Base-by-base conservation (phyloP, 2,797 vertebrate species). In the Prunella strophiata region DNA sequence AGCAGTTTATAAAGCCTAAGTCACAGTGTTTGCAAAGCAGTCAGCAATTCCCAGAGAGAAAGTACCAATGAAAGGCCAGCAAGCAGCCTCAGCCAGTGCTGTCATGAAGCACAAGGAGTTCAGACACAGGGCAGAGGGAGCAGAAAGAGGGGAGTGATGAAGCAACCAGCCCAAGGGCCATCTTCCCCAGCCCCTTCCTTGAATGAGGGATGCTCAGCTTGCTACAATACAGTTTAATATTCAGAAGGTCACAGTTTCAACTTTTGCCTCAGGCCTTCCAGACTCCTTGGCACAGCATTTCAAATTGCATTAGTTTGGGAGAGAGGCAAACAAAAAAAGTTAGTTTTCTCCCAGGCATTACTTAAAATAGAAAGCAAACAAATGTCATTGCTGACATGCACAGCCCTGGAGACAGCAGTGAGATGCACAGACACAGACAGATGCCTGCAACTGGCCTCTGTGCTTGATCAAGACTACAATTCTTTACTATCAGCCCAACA, bases 331-430 rank as follows among this genome's bases (percentile, higher is more conserved):
- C 34, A 77, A 85, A 79, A 78, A 81, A 65, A 87, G 34, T 78
- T 75, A 1, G 38, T 89, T 83, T 91, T 75, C 80, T 89, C 47
- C 27, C n/a, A 84, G 88, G 85, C 76, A 40, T 13, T 55, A 51
- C 85, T 94, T 83, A 73, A 88, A 96, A 93, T 82, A 95, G 93
- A 85, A 91, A 86, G 62, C 43, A 91, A 94, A 90, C 85, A 72
- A 91, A 75, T 70, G 73, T 72, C 73, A n/a, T 5, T 70, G 54
- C 47, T 78, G 89, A 89, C 66, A 83, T 58, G 66, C 25, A 16
- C 26, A 73, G 90, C 79, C 83, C 76, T 3, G 2, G n/a, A 83
- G 94, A 83, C 82, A 75, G 70, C 47, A 51, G 45, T 5, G 76
- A 88, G 76, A 86, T 65, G 25, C 58, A 43, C 72, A 91, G 85